A percentile compares a stretch with the other conserved stretches of the same genome.
Evolutionary conservation across 2,797 vertebrate genomes (phyloP).

Genomic region (Falco concolor): DNA sequence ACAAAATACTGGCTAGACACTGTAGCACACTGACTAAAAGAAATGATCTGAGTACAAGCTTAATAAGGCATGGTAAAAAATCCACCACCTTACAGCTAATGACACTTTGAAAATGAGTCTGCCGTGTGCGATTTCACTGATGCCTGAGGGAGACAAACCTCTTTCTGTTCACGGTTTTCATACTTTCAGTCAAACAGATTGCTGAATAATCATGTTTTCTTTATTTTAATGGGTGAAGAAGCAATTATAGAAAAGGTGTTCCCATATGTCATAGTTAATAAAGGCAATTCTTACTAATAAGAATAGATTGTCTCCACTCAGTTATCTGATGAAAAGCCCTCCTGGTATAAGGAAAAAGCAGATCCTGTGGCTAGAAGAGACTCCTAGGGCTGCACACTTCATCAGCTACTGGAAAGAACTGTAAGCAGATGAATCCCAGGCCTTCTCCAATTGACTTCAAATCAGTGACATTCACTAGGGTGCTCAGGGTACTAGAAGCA

Average conservation of each 20-base stretch:
- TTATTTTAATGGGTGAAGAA: slow-evolving; percentile 27
- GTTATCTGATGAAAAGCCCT: slow-evolving; percentile 1
- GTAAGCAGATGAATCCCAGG: background rate
- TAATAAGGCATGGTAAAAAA: slow-evolving; percentile 47
- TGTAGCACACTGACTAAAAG: slow-evolving; percentile 1
- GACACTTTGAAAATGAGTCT: slow-evolving; percentile 43
- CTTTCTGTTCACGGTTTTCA: slow-evolving; percentile 25
- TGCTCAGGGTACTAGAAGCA: background rate
- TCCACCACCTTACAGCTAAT: slow-evolving; percentile 15
- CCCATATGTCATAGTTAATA: slow-evolving; percentile 26
- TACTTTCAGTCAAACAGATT: slow-evolving; percentile 24
- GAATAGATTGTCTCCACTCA: background rate
- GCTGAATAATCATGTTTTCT: slow-evolving; percentile 47
- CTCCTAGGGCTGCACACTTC: background rate
- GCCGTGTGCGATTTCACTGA: slow-evolving; percentile 21
- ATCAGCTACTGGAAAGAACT: background rate
- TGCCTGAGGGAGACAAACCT: slow-evolving; percentile 38
- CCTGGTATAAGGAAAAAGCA: slow-evolving; percentile 6
- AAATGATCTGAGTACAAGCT: background rate
- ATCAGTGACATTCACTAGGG: background rate
- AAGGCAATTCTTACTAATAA: slow-evolving; percentile 37
- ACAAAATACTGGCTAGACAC: slow-evolving; percentile 36
- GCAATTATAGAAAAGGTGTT: slow-evolving; percentile 39
- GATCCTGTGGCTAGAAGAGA: background rate
- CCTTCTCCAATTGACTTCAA: background rate